Percentiles rank a stretch among this genome's conserved stretches.
Conservation (phyloP, 2,888 invertebrate species). For the Parasteatoda lunata region DNA sequence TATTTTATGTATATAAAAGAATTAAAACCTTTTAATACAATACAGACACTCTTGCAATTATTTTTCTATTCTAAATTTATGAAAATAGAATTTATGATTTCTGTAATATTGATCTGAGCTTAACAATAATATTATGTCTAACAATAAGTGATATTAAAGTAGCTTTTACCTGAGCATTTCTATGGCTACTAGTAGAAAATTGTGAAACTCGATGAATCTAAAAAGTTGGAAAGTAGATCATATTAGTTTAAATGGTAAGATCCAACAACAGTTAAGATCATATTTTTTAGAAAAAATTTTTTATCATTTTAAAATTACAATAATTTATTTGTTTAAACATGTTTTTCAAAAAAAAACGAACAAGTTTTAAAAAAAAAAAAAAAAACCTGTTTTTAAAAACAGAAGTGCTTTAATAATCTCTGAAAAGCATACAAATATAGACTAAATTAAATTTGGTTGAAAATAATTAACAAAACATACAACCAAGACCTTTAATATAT, state of each 20-base stretch:
- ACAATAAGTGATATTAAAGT: not conserved
- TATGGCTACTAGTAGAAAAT: conserved; percentile 31
- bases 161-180: conserved; percentile 26
- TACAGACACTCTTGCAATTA: too few species aligned
- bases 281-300: not conserved
- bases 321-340: not conserved
- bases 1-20: too few species aligned
- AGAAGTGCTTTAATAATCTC: too few species aligned
- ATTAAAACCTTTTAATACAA: too few species aligned
- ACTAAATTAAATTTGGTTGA: not conserved
- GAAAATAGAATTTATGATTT: too few species aligned
- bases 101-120: not conserved
- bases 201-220: conserved; percentile 17
- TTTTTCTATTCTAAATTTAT: too few species aligned
- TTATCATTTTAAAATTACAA: not conserved
- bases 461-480: too few species aligned
- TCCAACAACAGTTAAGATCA: not conserved
- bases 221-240: not conserved
- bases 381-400: too few species aligned
- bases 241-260: not conserved
- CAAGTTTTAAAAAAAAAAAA: too few species aligned
- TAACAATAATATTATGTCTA: not conserved
- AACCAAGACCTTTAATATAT: too few species aligned
- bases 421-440: not conserved
- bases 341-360: too few species aligned